Conservation (phyloP, 2,113 vertebrate genomes). For the Columbina picui region DNA sequence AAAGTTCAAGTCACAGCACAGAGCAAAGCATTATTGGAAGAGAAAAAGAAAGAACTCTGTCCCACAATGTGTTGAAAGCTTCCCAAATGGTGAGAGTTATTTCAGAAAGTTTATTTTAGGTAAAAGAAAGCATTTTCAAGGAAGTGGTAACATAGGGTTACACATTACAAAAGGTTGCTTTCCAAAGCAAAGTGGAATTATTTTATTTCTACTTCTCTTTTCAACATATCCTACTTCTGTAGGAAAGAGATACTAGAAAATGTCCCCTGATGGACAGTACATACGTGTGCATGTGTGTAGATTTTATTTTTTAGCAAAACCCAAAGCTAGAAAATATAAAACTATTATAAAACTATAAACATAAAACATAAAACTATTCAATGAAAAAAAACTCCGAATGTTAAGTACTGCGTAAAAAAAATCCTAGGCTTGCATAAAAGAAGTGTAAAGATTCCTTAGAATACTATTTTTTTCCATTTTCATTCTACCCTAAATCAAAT, state of each 20-base stretch:
- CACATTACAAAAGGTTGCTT: not conserved
- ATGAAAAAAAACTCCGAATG: not conserved
- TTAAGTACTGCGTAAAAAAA: not conserved
- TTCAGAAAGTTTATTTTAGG: conserved; percentile 53
- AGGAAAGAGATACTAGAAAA: not conserved
- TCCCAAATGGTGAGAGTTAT: conserved; percentile 42
- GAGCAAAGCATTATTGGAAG: conserved; percentile 12
- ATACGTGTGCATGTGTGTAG: fast-evolving
- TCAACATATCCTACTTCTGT: not conserved
- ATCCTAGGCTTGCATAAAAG: not conserved
- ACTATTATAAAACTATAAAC: too few species aligned
- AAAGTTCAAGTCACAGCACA: conserved; percentile 26
- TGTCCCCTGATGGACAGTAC: not conserved
- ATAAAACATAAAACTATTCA: not conserved
- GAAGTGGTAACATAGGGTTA: not conserved
- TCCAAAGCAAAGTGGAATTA: not conserved
- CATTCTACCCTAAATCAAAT: not conserved
- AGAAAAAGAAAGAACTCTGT: not conserved
- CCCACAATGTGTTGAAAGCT: conserved; percentile 46
- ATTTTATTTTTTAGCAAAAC: not conserved
- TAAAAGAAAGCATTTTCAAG: not conserved
- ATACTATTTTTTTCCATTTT: not conserved
- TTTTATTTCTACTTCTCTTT: not conserved
- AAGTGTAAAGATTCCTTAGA: not conserved
- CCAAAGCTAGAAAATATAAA: not conserved